Base-by-base conservation (phyloP, 2,888 invertebrate species). In the Mythimna vitellina region DNA sequence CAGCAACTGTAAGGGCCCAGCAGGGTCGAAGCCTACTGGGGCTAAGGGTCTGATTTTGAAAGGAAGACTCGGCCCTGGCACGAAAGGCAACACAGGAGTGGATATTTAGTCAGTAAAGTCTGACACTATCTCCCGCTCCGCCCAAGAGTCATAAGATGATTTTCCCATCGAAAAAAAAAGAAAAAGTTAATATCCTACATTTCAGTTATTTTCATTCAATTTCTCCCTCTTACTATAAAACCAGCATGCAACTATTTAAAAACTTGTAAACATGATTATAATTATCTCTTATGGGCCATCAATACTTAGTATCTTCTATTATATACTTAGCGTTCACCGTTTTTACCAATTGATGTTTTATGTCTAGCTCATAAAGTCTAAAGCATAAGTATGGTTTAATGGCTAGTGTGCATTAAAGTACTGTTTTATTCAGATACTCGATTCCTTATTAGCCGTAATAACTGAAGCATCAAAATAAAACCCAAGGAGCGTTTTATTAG, bases 381-480 rank as follows among this genome's bases (percentile, higher is more conserved):
- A 66, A 81, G 32, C 53, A 8, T 58, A 60, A 66, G 56, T 68
- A 57, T 20, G 58, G 14, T 74, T 69, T 70, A 58, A 80, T 75
- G 49, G 60, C 9, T 2, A 54, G 12, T 56, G 56, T 56, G 35
- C 49, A 80, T 74, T 60, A 65, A 67, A 73, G 51, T 72, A 58
- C 65, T 68, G 67, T 82, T 79, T 65, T 68, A 82, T 75, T 67
- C 70, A 54, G 60, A 64, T 61, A 70, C 72, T 70, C 66, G 68
- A 66, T 85, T 68, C 68, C 63, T 69, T 84, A 78, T 80, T 70
- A 69, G 69, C 81, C 35, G 58, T 80, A 66, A 62, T 80, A 66
- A 80, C 32, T 42, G 53, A 70, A 58, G 42, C 29, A 61, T 54
- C 63, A 29, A 74, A 69, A 80, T 83, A 66, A 83, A 83, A 66